These are phyloP conservation scores for Notothenia rossii DNA, from an alignment of 2,113 vertebrate species.

Conservation along the genomic window DNA sequence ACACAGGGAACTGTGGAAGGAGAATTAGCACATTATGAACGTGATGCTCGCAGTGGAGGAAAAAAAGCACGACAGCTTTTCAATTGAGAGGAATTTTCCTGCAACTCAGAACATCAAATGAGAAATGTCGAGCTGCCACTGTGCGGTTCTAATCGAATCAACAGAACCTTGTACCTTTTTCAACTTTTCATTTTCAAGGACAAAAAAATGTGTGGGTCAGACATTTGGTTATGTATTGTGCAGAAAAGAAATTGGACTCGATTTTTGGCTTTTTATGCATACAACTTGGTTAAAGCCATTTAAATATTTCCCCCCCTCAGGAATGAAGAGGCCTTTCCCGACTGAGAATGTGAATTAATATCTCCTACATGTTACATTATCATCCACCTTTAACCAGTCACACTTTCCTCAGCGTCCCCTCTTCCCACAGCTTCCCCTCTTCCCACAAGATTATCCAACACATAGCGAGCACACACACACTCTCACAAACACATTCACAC, in stretches of 20 bases:
- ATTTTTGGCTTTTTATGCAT: conserved; percentile 41
- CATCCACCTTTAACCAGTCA: conserved; percentile 5
- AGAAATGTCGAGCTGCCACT: conserved; percentile 48
- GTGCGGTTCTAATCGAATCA: conserved; percentile 66
- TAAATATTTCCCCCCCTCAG: conserved; percentile 32
- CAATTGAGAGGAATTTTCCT: conserved; percentile 65
- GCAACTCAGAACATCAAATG: conserved; percentile 55
- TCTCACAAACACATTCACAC: conserved; percentile 53
- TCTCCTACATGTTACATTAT: conserved; percentile 23
- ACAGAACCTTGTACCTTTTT: conserved; percentile 55
- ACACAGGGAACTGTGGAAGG: not conserved
- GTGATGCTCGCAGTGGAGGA: conserved; percentile 1
- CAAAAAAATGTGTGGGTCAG: conserved; percentile 54
- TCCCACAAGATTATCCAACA: conserved; percentile 56
- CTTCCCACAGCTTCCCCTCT: conserved; percentile 25
- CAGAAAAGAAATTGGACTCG: conserved; percentile 14
- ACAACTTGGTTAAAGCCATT: conserved; percentile 41
- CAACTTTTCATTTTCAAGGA: conserved; percentile 53
- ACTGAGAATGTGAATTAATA: not conserved
- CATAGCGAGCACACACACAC: conserved; percentile 49
- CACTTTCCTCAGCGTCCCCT: conserved; percentile 13
- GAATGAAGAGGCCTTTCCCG: not conserved
- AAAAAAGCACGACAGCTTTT: conserved; percentile 36
- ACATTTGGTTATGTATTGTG: conserved; percentile 48
- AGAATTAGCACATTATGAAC: conserved; percentile 16